Evolutionary conservation across 2,113 vertebrate species (phyloP).

Genomic region (Coptodon rendalli): DNA sequence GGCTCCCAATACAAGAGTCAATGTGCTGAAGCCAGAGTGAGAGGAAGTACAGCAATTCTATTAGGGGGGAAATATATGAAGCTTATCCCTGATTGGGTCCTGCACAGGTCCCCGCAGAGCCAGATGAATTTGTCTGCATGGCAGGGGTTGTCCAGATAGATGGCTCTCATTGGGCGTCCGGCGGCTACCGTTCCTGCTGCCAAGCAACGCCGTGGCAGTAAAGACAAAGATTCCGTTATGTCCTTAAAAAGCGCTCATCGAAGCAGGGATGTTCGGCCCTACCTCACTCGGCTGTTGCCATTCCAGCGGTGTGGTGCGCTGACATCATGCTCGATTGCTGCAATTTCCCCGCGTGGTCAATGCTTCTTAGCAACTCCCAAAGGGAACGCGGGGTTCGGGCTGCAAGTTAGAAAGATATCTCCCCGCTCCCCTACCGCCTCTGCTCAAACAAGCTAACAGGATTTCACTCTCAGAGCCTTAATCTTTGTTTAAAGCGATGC

Average conservation of each 20-base stretch:
- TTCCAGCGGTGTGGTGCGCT: background rate
- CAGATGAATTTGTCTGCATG: conserved; percentile 21
- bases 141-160: conserved; percentile 23
- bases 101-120: conserved; percentile 1
- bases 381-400: background rate
- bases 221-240: conserved; percentile 27
- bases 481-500: conserved; percentile 32
- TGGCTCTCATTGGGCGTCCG: conserved; percentile 19
- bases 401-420: background rate
- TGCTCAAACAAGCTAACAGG: conserved; percentile 4
- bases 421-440: background rate
- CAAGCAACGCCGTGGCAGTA: background rate
- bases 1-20: background rate
- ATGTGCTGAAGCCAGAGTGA: background rate
- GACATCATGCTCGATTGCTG: conserved; percentile 36
- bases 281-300: background rate
- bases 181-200: background rate
- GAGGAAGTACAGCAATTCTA: conserved; percentile 5
- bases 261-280: background rate
- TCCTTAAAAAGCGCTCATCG: conserved; percentile 17
- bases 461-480: conserved; percentile 23
- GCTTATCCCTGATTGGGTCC: conserved; percentile 38
- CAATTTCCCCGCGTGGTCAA: background rate
- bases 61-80: conserved; percentile 13
- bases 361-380: background rate